These are phyloP conservation scores for Temnothorax unifasciatus DNA, from an alignment of 2,888 invertebrate species.

Conservation along the genomic window DNA sequence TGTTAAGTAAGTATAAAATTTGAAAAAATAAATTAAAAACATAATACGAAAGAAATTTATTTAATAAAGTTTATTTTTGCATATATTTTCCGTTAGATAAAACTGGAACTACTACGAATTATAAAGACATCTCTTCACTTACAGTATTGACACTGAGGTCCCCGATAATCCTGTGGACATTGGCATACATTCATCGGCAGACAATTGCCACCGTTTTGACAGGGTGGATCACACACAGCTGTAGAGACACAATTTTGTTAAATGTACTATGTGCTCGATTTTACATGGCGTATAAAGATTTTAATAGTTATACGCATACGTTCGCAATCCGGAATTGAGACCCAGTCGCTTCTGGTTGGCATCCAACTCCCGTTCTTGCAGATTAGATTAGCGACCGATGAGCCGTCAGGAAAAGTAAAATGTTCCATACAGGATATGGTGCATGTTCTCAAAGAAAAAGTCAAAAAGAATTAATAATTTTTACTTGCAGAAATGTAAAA, in stretches of 20 bases:
- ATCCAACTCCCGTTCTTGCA: constrained; percentile 92
- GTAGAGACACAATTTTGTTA: constrained; percentile 67
- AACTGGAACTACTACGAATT: background rate
- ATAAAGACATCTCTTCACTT: constrained; percentile 77
- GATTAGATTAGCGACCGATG: constrained; percentile 89
- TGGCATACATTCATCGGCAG: constrained; percentile 92
- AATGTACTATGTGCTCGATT: background rate
- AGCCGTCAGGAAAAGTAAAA: constrained; percentile 91
- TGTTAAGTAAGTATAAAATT: constrained; percentile 5
- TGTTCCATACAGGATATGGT: constrained; percentile 89
- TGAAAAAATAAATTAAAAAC: background rate
- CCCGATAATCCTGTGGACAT: constrained; percentile 91
- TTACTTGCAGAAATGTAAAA: background rate
- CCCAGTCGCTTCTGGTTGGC: constrained; percentile 89
- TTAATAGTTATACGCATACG: constrained; percentile 86
- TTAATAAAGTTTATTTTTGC: constrained; percentile 15
- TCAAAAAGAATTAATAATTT: background rate
- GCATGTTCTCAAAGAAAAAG: constrained; percentile 87
- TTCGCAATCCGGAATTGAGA: constrained; percentile 90
- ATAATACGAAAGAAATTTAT: background rate
- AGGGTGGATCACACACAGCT: constrained; percentile 91
- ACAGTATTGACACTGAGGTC: constrained; percentile 92
- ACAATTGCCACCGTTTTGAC: constrained; percentile 94
- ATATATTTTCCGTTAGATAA: background rate
- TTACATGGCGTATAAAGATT: background rate